Evolutionary conservation across 2,888 invertebrate species (phyloP).

Genomic region (Micropterix aruncella): DNA sequence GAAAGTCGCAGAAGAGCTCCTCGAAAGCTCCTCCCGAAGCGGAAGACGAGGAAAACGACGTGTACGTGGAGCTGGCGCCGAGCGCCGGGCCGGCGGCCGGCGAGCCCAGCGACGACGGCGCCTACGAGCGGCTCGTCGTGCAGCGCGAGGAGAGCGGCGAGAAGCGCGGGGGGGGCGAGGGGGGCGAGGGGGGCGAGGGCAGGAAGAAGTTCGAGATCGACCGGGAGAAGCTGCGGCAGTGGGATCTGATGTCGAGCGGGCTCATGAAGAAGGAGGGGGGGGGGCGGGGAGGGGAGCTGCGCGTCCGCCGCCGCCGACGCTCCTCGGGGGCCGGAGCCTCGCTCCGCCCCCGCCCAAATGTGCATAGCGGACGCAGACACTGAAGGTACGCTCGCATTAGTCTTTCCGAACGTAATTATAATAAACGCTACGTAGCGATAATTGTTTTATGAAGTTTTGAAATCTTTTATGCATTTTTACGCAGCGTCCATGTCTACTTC

Average conservation of each 20-base stretch:
- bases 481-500: constrained; percentile 59
- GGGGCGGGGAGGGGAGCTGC: constrained; percentile 26
- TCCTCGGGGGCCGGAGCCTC: constrained; percentile 3
- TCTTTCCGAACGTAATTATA: no score
- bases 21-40: not conserved
- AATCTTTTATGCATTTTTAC: no score
- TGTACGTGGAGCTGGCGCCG: constrained; percentile 36
- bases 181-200: no score
- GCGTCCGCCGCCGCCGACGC: constrained; percentile 24
- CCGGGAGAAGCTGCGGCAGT: constrained; percentile 73
- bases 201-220: constrained; percentile 52
- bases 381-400: constrained; percentile 39
- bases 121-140: constrained; percentile 40
- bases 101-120: constrained; percentile 33
- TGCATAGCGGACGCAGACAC: constrained; percentile 22
- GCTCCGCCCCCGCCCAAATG: constrained; percentile 4
- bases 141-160: not conserved
- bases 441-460: no score
- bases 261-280: constrained; percentile 40
- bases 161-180: constrained; percentile 6
- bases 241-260: constrained; percentile 81
- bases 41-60: constrained; percentile 29
- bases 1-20: constrained; percentile 6
- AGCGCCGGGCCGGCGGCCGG: constrained; percentile 17
- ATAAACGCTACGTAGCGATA: no score